Base-by-base conservation (phyloP, 1,140 invertebrate genomes). In the Tetraneura akinire region DNA sequence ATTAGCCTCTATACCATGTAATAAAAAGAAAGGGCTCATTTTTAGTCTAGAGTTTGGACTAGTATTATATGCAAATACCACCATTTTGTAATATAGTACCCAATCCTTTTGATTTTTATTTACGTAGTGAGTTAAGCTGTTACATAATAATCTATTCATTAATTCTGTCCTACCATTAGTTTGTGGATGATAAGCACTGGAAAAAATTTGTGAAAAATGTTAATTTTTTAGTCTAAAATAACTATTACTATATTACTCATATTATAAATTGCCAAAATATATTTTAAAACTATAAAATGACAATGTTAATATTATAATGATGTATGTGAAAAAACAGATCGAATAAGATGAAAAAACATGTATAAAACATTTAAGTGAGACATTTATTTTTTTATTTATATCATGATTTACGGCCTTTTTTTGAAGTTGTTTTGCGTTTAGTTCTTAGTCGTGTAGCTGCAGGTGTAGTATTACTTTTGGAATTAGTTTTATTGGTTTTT, bases 371-470 rank as follows among this genome's bases (percentile, higher is more conserved):
- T 71, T 23, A 51, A 29, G 68, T 51, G 47, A 76, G 57, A 76
- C 37, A 57, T 18, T 76, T n/a, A 37, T 10, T 11, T 76, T 23
- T 62, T 26, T 62, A 78, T 62, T 62, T 21, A 37, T 78, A 32
- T 78, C 74, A 78, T 62, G 74, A 78, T 60, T 78, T 78, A 62
- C 74, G 74, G 11, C 74, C 16, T 78, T 78, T 78, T 78, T 78
- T 78, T n/a, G 74, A 13, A 78, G 29, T 29, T 45, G 55, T 62
- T 26, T 78, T 78, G 9, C 55, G 74, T 78, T 78, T 78, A 11
- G 53, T 78, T 14, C 74, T 78, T 3, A 78, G 74, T 29, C 55
- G 45, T 42, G 55, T 62, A 29, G 74, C 13, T 23, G 37, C 47
- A 11, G 74, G 45, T 0, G 53, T 23, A 10, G 74, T 62, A 78